Percentiles rank a stretch among this genome's conserved stretches.
Conservation (phyloP, 2,888 invertebrate genomes). For the Phalera bucephala region DNA sequence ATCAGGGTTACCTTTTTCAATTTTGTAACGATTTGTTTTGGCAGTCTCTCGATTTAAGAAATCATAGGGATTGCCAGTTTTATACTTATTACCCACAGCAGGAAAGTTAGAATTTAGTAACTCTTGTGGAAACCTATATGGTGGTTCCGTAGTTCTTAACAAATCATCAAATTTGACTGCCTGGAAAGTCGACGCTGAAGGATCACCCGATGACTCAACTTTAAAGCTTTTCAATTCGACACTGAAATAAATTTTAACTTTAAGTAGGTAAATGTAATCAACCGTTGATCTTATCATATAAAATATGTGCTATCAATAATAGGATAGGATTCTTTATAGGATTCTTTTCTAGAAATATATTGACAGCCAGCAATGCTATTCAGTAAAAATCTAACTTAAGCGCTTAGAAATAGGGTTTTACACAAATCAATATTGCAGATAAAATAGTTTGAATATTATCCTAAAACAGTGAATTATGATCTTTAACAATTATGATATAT, state of each 20-base stretch:
- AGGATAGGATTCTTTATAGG: too few species aligned
- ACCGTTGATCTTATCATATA: too few species aligned
- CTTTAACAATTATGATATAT: too few species aligned
- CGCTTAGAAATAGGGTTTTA: too few species aligned
- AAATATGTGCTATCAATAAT: too few species aligned
- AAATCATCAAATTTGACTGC: slow-evolving; percentile 12
- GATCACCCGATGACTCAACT: slow-evolving; percentile 27
- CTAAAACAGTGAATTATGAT: too few species aligned
- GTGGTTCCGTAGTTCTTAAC: slow-evolving; percentile 12
- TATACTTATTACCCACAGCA: slow-evolving; percentile 9
- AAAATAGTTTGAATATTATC: too few species aligned
- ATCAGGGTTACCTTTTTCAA: slow-evolving; percentile 37
- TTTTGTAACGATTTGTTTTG: slow-evolving; percentile 20
- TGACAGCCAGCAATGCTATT: too few species aligned
- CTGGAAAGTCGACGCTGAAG: slow-evolving; percentile 6
- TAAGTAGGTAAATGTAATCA: too few species aligned
- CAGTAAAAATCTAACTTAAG: too few species aligned
- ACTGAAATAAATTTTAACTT: slow-evolving; percentile 54
- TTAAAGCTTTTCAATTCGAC: slow-evolving; percentile 67
- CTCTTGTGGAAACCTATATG: slow-evolving; percentile 12
- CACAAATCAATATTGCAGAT: too few species aligned
- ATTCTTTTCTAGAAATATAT: too few species aligned
- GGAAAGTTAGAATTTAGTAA: slow-evolving; percentile 12
- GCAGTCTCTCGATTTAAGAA: slow-evolving; percentile 17
- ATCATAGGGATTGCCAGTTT: slow-evolving; percentile 18